phyloP scores from a whole-genome alignment of 2,113 vertebrate species.

The Steatornis caripensis region DNA sequence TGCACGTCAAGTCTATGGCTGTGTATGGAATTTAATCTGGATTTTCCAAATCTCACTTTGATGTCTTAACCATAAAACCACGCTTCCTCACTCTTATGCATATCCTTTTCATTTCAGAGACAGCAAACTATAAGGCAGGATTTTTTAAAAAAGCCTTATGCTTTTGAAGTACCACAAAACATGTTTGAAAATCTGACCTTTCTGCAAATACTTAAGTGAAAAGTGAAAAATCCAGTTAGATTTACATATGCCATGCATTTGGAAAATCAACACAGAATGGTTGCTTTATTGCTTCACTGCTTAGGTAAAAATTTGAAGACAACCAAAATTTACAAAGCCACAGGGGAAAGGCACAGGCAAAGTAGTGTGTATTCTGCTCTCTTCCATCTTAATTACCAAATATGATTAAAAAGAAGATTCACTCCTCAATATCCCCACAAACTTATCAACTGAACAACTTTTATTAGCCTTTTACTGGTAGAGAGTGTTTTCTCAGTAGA shows the following conservation, averaged over 20 bases:
- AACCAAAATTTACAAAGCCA: not conserved
- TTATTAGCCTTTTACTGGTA: too few relatives aligned
- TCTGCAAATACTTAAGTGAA: not conserved
- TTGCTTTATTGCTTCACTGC: not conserved
- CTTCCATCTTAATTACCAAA: constrained; percentile 29
- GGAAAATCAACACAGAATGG: not conserved
- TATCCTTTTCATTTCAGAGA: not conserved
- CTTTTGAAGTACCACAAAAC: constrained; percentile 36
- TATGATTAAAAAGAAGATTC: not conserved
- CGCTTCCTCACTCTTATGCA: not conserved
- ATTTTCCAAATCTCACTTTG: constrained; percentile 42
- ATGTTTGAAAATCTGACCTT: constrained; percentile 4
- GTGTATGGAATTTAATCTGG: constrained; percentile 27
- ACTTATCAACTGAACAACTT: too few relatives aligned
- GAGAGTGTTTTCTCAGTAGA: too few relatives aligned
- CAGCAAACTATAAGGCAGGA: not conserved
- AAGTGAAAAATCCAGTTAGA: not conserved
- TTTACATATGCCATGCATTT: not conserved
- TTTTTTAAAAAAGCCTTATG: not conserved
- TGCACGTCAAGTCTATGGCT: not conserved
- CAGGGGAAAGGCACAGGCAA: not conserved
- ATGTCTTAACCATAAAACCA: constrained; percentile 45
- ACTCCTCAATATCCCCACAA: too few relatives aligned
- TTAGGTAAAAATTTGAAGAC: not conserved
- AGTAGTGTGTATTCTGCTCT: not conserved